Conservation (phyloP, 2,888 invertebrate species). For the Schizaphis graminum region DNA sequence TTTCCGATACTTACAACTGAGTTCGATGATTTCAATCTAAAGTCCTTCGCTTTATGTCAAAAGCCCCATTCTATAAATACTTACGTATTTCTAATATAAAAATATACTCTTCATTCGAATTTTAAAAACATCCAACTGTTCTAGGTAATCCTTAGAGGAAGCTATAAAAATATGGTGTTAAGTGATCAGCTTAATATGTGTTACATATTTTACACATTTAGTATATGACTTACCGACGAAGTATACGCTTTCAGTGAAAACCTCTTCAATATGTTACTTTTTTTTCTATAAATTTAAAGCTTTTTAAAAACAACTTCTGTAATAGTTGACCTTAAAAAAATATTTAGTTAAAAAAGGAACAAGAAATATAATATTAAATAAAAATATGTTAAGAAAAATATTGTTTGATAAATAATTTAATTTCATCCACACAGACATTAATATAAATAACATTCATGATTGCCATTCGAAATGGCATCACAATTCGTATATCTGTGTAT, state of each 20-base stretch:
- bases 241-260: not conserved
- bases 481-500: not conserved
- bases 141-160: not conserved
- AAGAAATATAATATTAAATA: not conserved
- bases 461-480: not conserved
- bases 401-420: not conserved
- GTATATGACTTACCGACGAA: not conserved
- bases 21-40: not conserved
- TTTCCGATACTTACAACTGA: not conserved
- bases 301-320: not conserved
- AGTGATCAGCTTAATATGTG: not conserved
- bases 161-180: not conserved
- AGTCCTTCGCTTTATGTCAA: not conserved
- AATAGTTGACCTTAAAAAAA: not conserved
- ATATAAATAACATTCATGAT: not conserved
- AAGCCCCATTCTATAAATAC: not conserved
- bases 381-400: not conserved
- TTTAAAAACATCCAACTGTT: not conserved
- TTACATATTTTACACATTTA: not conserved
- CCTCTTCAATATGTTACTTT: not conserved
- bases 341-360: not conserved
- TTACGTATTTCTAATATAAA: not conserved
- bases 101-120: not conserved
- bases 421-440: not conserved
- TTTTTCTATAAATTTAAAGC: not conserved